Base-by-base conservation (phyloP, 2,797 vertebrate genomes). In the Diplodus puntazzo region DNA sequence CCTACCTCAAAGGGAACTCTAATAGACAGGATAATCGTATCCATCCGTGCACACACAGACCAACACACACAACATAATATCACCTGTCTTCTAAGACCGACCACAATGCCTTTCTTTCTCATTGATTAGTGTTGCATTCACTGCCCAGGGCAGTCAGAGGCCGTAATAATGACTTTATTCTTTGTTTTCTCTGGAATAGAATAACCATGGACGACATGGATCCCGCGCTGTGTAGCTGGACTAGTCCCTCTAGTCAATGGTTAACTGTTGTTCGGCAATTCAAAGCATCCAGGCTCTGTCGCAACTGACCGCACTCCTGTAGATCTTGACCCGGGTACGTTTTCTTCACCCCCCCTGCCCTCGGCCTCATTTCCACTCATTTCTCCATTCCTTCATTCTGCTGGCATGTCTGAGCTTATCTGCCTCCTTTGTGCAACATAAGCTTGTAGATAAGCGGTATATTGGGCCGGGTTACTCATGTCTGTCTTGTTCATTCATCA, bases 371-470 rank as follows among this genome's bases (percentile, higher is more conserved):
- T 88, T 83, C 79, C 83, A 60, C 82, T 81, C 70, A 46, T 85
- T 86, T 52, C 76, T 79, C 73, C 73, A 76, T 82, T 81, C 80
- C 81, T 65, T 80, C 75, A 59, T 75, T 86, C 72, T 79, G 58
- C 85, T 80, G 77, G 80, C 73, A 83, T 90, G 84, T 88, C 85
- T 85, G 83, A 68, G 87, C 87, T 93, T 93, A 94, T 95, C 94
- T 90, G 58, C 82, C 79, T 84, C 84, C 91, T 95, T 94, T 94
- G 92, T 94, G 94, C 90, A 94, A 95, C 89, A 84, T 91, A 92
- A 94, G 88, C 93, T 83, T 30, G 30, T 58, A 92, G 94, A 95
- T 95, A 95, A 94, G 94, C 86, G 70, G 82, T 80, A 88, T 91
- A 83, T 89, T 88, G 88, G 88, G 74, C 86, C 1, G 60, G 85